Conservation (phyloP, 30 jellyfish, hydroid and myxozoan species). For the Aurelia aurita complex sp. Pacific region DNA sequence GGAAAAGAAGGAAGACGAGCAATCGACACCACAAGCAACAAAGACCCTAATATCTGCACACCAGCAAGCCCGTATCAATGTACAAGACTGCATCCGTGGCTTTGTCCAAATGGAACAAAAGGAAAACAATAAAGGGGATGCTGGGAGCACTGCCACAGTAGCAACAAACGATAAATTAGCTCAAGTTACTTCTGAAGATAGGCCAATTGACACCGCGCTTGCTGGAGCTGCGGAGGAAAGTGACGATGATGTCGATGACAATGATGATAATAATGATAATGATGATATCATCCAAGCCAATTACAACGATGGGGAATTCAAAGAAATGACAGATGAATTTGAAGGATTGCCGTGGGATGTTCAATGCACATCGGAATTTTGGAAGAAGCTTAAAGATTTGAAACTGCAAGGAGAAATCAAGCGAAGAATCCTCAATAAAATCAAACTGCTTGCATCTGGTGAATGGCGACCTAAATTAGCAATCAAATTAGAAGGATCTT, state of each 20-base stretch:
- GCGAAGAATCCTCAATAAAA: conserved; percentile 40
- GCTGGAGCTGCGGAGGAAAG: too few species aligned
- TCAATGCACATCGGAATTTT: conserved; percentile 75
- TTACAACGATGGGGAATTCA: neutral
- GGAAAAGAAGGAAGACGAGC: too few species aligned
- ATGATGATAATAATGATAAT: conserved; percentile 1
- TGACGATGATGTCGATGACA: neutral
- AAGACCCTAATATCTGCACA: neutral
- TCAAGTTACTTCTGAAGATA: too few species aligned
- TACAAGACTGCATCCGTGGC: neutral
- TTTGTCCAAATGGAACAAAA: neutral
- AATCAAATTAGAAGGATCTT: conserved; percentile 35
- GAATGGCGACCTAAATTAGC: conserved; percentile 68
- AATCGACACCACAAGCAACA: neutral
- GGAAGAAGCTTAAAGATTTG: conserved; percentile 58
- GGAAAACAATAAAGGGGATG: too few species aligned
- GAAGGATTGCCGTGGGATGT: conserved; percentile 90
- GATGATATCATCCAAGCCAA: neutral
- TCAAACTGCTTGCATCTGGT: conserved; percentile 68
- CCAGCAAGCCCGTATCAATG: neutral
- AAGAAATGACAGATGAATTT: conserved; percentile 20
- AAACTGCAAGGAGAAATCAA: conserved; percentile 25
- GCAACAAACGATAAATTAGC: too few species aligned
- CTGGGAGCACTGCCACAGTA: too few species aligned
- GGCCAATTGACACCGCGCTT: too few species aligned